Base-by-base conservation (phyloP, 2,113 vertebrate genomes). In the Bos javanicus region DNA sequence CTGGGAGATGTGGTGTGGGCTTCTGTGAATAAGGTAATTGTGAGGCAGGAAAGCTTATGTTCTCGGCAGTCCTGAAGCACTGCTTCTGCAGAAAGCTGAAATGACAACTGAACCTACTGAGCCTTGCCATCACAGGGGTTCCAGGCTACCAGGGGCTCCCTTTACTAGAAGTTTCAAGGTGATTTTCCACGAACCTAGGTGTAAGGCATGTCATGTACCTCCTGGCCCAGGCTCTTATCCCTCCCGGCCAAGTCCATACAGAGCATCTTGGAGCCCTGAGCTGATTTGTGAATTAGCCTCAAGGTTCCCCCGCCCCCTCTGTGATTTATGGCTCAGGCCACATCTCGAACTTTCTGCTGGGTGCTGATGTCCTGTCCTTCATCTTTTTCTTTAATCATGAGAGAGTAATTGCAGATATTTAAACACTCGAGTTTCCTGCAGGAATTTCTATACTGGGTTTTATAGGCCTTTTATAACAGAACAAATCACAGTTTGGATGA, bases 401-500 rank as follows among this genome's bases (percentile, higher is more conserved):
- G 98, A 98, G 98, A 93, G 84, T 96, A 97, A 98, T 98, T 98
- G 97, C 97, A 98, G 98, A 98, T 98, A 98, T 98, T 99, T 98
- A 97, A 98, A 98, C 98, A 97, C 74, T 94, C 74, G 90, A 46
- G 82, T 98, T 98, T 99, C 98, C 98, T 98, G 98, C 98, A 99
- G 98, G 98, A 99, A 98, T 98, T 98, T 99, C 98, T 98, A 98
- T 98, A 97, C 98, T 98, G 97, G 96, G 91, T 98, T 99, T 99
- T 99, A 98, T 97, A 96, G 98, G 97, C 98, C 98, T 98, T 98
- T 99, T 98, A 99, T 99, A 99, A 98, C 98, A 97, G 98, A 99
- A 98, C 96, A 98, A 99, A 99, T 99, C 99, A 98, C 98, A 98
- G 98, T 98, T 98, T 98, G 98, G 98, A 98, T 98, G 98, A 98